Percentiles rank a stretch among this genome's conserved stretches.
Evolutionary conservation across 2,113 vertebrate genomes (phyloP).

Genomic region (Phrynosoma platyrhinos): DNA sequence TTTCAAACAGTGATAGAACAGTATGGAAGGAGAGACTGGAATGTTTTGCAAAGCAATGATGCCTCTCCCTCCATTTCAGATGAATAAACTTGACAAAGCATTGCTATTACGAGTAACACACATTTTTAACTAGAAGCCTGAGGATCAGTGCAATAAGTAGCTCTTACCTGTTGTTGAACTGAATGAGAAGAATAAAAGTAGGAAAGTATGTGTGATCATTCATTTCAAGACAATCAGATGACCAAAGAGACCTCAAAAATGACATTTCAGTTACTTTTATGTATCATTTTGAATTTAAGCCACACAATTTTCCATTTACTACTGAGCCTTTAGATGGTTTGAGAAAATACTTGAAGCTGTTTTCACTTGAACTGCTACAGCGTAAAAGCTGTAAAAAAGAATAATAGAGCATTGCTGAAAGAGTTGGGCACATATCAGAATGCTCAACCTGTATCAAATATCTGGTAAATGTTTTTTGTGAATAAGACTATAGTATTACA

Average conservation of each 20-base stretch:
- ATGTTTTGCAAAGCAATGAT: background rate
- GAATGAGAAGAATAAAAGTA: background rate
- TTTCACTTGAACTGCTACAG: constrained; percentile 17
- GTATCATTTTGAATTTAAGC: constrained; percentile 7
- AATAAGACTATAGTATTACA: background rate
- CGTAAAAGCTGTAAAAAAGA: constrained; percentile 25
- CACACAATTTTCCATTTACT: background rate
- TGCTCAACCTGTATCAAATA: background rate
- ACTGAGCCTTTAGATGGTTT: constrained; percentile 33
- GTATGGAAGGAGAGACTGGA: background rate
- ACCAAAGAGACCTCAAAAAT: constrained; percentile 2
- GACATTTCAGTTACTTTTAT: constrained; percentile 2
- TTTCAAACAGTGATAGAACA: background rate
- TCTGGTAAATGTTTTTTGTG: background rate
- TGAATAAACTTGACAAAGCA: accelerated
- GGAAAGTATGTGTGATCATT: background rate
- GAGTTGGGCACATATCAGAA: background rate
- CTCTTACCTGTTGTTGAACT: background rate
- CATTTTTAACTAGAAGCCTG: background rate
- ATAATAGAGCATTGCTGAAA: background rate
- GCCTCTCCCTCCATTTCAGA: constrained; percentile 5
- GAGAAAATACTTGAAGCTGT: constrained; percentile 21
- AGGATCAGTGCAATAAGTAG: background rate
- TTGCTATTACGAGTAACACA: background rate
- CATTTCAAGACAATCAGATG: constrained; percentile 24